Evolutionary conservation across 1,140 invertebrate species (phyloP).

Genomic region (Microplitis mediator): DNA sequence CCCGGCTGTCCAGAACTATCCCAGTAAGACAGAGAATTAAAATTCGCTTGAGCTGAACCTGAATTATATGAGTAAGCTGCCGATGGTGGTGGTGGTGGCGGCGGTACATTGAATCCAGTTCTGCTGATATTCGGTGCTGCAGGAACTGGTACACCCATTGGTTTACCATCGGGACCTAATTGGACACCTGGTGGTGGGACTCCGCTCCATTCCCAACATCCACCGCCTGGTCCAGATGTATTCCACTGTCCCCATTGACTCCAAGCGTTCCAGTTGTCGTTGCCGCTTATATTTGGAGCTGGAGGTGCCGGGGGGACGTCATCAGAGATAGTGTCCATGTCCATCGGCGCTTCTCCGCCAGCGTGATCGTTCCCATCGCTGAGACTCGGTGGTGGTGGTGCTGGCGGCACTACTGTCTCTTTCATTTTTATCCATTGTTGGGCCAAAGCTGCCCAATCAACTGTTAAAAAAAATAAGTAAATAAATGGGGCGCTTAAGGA

Average conservation of each 20-base stretch:
- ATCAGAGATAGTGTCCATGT: constrained; percentile 76
- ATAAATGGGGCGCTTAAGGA: background rate
- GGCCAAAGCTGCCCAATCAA: constrained; percentile 93
- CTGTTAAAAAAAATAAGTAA: constrained; percentile 52
- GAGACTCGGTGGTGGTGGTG: constrained; percentile 61
- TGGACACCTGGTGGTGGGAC: constrained; percentile 54
- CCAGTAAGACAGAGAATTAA: constrained; percentile 47
- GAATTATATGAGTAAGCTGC: constrained; percentile 59
- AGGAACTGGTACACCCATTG: constrained; percentile 56
- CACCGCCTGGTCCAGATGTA: constrained; percentile 46
- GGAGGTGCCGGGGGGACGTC: constrained; percentile 59
- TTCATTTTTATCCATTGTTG: constrained; percentile 99
- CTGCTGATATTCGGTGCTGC: constrained; percentile 54
- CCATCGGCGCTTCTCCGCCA: constrained; percentile 84
- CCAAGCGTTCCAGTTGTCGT: constrained; percentile 66
- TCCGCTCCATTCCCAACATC: constrained; percentile 62
- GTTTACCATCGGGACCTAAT: constrained; percentile 57
- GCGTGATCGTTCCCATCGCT: constrained; percentile 55
- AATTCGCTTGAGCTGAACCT: constrained; percentile 45
- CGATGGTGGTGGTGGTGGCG: constrained; percentile 51
- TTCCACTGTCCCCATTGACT: constrained; percentile 66
- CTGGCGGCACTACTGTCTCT: constrained; percentile 69
- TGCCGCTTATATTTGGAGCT: constrained; percentile 58
- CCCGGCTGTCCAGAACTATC: constrained; percentile 24
- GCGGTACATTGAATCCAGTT: constrained; percentile 48